These are phyloP conservation scores for Pectinophora gossypiella DNA, from an alignment of 1,140 invertebrate species.

Conservation along the genomic window DNA sequence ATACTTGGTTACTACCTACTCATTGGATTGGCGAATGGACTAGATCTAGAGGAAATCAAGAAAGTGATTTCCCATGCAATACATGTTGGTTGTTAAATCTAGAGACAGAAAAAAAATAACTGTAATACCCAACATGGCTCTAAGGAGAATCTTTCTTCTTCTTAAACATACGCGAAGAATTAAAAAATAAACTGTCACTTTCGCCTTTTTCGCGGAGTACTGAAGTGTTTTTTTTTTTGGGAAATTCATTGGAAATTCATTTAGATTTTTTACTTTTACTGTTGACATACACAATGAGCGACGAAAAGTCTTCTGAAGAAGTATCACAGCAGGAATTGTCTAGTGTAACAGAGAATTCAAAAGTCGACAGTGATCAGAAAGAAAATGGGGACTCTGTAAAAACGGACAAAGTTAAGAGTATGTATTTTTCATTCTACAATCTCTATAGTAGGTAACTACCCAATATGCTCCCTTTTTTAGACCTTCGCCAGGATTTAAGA, in stretches of 20 bases:
- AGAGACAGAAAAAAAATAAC: too few species aligned
- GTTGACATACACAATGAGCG: conserved; percentile 33
- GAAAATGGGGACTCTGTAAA: conserved; percentile 43
- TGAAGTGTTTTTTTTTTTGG: background rate
- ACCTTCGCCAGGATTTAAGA: background rate
- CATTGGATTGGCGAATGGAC: too few species aligned
- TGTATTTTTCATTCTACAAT: conserved; percentile 4
- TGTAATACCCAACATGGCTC: too few species aligned
- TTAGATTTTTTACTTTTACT: background rate
- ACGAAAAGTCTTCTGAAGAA: conserved; percentile 41
- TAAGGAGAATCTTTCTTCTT: too few species aligned
- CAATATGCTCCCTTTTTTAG: background rate
- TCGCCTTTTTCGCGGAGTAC: too few species aligned
- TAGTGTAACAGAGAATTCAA: conserved; percentile 30
- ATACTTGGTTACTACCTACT: too few species aligned
- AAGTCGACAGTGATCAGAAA: conserved; percentile 41
- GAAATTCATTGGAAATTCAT: background rate
- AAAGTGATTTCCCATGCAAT: too few species aligned
- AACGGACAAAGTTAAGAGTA: conserved; percentile 60
- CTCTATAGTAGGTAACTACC: background rate
- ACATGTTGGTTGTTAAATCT: too few species aligned
- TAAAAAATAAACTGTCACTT: too few species aligned
- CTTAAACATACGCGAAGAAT: too few species aligned
- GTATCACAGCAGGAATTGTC: conserved; percentile 23
- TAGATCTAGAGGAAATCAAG: too few species aligned